These are phyloP conservation scores for Bergia sp. DNA, from an alignment of 92 coral and sea anemone species.

Conservation along the genomic window DNA sequence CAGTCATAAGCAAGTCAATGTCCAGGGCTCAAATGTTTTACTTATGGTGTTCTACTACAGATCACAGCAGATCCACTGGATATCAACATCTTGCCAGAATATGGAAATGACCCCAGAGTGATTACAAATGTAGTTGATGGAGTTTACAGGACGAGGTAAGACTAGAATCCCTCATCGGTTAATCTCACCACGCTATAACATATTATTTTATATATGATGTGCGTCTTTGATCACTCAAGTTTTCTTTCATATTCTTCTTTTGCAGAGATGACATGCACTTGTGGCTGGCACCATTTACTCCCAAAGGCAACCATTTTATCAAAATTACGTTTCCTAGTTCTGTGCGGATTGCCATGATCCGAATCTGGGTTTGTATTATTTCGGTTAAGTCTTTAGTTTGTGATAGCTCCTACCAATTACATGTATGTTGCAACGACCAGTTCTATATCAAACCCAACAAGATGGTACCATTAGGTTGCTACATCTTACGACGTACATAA, in stretches of 20 bases:
- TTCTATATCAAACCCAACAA: too few species aligned
- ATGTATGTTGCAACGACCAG: too few species aligned
- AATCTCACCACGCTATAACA: too few species aligned
- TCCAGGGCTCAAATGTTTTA: neutral
- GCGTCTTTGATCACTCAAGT: neutral
- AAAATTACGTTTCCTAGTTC: constrained; percentile 67
- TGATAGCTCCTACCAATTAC: neutral
- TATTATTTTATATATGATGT: neutral
- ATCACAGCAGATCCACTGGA: constrained; percentile 93
- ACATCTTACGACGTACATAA: too few species aligned
- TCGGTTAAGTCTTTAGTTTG: neutral
- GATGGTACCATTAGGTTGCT: too few species aligned
- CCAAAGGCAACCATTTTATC: constrained; percentile 73
- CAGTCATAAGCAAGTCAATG: neutral
- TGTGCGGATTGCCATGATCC: constrained; percentile 87
- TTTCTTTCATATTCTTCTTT: neutral
- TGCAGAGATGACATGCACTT: constrained; percentile 95
- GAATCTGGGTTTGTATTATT: constrained; percentile 86
- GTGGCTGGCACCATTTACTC: constrained; percentile 97
- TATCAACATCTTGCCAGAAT: constrained; percentile 91
- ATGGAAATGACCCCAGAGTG: constrained; percentile 95
- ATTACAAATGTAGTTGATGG: constrained; percentile 96
- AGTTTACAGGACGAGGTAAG: constrained; percentile 93
- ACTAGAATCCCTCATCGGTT: too few species aligned
- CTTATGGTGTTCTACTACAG: constrained; percentile 32